A percentile compares a stretch with the other conserved stretches of the same genome.
Conservation (phyloP, 2,113 vertebrate genomes). For the Psilopogon haemacephalus region DNA sequence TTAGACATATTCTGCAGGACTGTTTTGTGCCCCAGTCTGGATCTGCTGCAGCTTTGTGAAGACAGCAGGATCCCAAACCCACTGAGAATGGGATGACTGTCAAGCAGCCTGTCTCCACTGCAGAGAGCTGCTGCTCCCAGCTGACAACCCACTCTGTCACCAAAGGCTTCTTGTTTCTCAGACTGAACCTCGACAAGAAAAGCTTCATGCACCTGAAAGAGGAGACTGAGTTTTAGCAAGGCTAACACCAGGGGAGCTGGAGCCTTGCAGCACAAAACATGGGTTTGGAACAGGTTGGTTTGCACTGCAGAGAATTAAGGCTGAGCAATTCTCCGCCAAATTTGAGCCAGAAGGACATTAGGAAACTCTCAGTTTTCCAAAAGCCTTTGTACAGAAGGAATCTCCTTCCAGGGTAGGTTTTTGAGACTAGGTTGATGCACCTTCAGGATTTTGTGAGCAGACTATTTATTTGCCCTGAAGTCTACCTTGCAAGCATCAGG, state of each 20-base stretch:
- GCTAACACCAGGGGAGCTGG: neutral
- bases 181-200: neutral
- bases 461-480: neutral
- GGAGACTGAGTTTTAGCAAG: neutral
- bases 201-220: neutral
- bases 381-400: neutral
- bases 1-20: neutral
- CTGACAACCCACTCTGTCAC: neutral
- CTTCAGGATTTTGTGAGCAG: neutral
- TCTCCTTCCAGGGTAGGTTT: neutral
- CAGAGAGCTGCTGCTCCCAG: neutral
- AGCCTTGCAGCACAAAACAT: neutral
- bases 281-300: neutral
- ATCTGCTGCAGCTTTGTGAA: neutral
- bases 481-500: neutral
- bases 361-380: neutral
- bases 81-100: neutral
- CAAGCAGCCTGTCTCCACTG: neutral
- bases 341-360: neutral
- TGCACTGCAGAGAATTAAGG: neutral
- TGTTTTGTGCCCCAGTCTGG: neutral
- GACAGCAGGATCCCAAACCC: accelerated
- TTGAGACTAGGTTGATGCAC: neutral
- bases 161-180: neutral
- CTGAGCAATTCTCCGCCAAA: neutral